These are phyloP conservation scores for Caenorhabditis parvicauda DNA, from an alignment of 2,888 invertebrate genomes.

Conservation along the genomic window DNA sequence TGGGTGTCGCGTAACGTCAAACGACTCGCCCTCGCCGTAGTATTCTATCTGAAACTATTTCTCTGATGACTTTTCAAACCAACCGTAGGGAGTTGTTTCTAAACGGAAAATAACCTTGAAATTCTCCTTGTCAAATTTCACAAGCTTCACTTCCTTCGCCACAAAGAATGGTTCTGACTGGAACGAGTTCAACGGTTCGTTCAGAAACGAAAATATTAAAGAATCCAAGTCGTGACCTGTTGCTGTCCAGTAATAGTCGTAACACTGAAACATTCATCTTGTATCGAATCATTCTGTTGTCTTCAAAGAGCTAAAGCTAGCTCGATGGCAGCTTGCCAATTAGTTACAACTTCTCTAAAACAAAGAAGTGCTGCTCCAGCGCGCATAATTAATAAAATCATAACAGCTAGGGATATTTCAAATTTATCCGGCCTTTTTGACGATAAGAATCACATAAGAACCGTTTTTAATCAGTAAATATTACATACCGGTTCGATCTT, in stretches of 20 bases:
- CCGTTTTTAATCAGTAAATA: background rate
- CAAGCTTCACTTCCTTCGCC: slow-evolving; percentile 49
- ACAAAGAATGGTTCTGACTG: slow-evolving; percentile 69
- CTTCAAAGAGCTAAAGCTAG: too few relatives aligned
- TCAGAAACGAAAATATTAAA: slow-evolving; percentile 85
- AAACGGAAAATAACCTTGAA: slow-evolving; percentile 7
- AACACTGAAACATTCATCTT: slow-evolving; percentile 64
- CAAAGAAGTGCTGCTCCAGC: background rate
- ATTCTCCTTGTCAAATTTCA: slow-evolving; percentile 21
- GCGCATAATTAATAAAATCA: background rate
- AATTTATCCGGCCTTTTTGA: background rate
- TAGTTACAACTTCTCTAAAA: too few relatives aligned
- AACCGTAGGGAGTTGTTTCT: background rate
- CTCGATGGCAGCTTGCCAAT: too few relatives aligned
- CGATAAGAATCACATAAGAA: background rate
- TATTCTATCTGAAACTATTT: slow-evolving; percentile 23
- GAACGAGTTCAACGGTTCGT: slow-evolving; percentile 88
- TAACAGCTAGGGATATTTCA: background rate
- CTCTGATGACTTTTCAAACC: background rate
- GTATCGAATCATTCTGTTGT: too few relatives aligned
- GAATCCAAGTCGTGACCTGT: slow-evolving; percentile 83
- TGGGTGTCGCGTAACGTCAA: slow-evolving; percentile 81
- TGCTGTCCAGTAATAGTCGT: slow-evolving; percentile 80
- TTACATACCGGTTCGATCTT: slow-evolving; percentile 71
- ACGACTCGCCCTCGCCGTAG: slow-evolving; percentile 76